Evolutionary conservation across 2,113 vertebrate species (phyloP), one percentile per base, ranked within the genome.

Genomic region (Talpa occidentalis): DNA sequence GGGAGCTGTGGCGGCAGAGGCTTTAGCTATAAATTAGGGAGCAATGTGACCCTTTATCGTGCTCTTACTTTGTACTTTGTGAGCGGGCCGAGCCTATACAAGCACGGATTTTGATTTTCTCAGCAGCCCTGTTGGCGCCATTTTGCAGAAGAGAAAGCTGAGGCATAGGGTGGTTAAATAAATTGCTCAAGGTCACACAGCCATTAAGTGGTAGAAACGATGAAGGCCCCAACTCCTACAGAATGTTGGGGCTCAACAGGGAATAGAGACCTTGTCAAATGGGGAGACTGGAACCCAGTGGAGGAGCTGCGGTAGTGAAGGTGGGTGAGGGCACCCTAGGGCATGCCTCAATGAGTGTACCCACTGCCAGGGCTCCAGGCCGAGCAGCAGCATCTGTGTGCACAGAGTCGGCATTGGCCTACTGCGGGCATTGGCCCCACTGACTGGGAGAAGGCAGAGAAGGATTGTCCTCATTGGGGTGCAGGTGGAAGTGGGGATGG

Each of bases 81-180:
- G 54, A 22, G 54, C 49, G 12, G 77, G 81, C 44, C 14, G 42
- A 82, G 60, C 24, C 11, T 9, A 28, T 28, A 40, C 19, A 21
- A 44, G 69, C 52, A 28, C 10, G 11, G 49, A 30, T 1, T 42
- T 35, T 56, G 44, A 35, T 56, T 69, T 40, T 30, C 42, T 2
- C 26, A 6, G 49, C 2, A 1, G 82, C 26, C 35, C 8, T 3
- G 79, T 19, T 19, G 7, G 7, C 59, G 62, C 64, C 84, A 40
- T 84, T 87, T 77, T 40, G 70, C 88, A 56, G 80, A 76, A 66
- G n/a, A 83, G 64, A 93, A 82, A 66, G 72, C 74, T 21, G 80
- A 73, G 90, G 79, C 24, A 10, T 35, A 21, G n/a, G 37, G 37
- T 10, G 60, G 11, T 66, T 42, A 37, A 74, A 19, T 16, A 70